These are phyloP conservation scores for Gonatopus flavifemur DNA, from an alignment of 1,140 invertebrate genomes.

Conservation along the genomic window DNA sequence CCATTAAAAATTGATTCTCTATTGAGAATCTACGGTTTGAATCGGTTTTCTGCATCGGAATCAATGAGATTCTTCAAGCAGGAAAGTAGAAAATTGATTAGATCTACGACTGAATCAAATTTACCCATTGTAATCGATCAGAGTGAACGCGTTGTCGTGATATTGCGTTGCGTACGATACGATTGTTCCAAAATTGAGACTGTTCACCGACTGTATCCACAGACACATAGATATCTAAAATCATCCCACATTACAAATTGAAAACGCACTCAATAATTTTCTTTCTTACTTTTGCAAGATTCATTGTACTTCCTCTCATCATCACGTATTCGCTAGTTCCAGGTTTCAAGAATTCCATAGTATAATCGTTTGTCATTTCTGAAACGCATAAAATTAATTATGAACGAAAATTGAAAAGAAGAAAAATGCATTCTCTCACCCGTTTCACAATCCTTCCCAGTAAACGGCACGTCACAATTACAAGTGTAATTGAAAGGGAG, in stretches of 20 bases:
- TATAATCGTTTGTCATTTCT: slow-evolving; percentile 57
- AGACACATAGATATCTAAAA: slow-evolving; percentile 64
- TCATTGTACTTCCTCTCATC: slow-evolving; percentile 48
- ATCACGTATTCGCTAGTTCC: slow-evolving; percentile 61
- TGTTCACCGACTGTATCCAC: slow-evolving; percentile 69
- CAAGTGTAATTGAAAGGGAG: slow-evolving; percentile 45
- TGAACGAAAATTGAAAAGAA: slow-evolving; percentile 3
- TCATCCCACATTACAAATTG: neutral
- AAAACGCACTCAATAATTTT: slow-evolving; percentile 1
- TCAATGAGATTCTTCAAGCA: too few relatives aligned
- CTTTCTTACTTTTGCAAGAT: slow-evolving; percentile 48
- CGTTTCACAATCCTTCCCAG: slow-evolving; percentile 51
- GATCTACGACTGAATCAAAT: slow-evolving; percentile 1
- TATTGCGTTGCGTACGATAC: slow-evolving; percentile 67
- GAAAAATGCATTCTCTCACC: slow-evolving; percentile 27
- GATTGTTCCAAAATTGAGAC: slow-evolving; percentile 70
- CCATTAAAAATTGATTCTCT: too few relatives aligned
- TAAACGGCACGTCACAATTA: slow-evolving; percentile 44
- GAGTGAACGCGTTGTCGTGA: slow-evolving; percentile 67
- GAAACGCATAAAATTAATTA: slow-evolving; percentile 9
- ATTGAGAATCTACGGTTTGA: too few relatives aligned
- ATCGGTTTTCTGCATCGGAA: too few relatives aligned
- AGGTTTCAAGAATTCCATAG: slow-evolving; percentile 60
- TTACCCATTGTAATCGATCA: slow-evolving; percentile 74
- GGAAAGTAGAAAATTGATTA: neutral